A percentile compares a stretch with the other conserved stretches of the same genome.
Conservation (phyloP, 2,113 vertebrate genomes). For the Girardinichthys multiradiatus region DNA sequence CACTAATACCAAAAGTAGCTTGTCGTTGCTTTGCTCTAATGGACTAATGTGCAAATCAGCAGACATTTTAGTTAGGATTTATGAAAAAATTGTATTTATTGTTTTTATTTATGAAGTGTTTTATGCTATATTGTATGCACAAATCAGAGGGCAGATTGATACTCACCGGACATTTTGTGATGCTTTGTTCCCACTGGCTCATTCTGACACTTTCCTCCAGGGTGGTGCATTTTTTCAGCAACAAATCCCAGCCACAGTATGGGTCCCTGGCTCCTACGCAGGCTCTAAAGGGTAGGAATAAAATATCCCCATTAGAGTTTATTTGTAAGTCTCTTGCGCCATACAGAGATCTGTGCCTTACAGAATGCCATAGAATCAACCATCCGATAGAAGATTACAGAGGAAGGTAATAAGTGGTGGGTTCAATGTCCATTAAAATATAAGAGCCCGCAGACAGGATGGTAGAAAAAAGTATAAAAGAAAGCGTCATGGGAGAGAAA, state of each 20-base stretch:
- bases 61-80: not conserved
- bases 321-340: slow-evolving; percentile 38
- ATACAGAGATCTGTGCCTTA: slow-evolving; percentile 13
- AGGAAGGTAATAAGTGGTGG: slow-evolving; percentile 26
- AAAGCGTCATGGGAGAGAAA: not conserved
- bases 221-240: slow-evolving; percentile 92
- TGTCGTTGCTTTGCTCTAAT: not conserved
- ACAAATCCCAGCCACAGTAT: slow-evolving; percentile 95
- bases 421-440: slow-evolving; percentile 34
- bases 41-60: slow-evolving; percentile 19
- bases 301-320: slow-evolving; percentile 21
- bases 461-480: not conserved
- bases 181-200: slow-evolving; percentile 96
- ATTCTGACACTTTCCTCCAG: slow-evolving; percentile 94
- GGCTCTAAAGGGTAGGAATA: slow-evolving; percentile 75
- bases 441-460: slow-evolving; percentile 30
- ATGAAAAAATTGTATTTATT: too few relatives aligned
- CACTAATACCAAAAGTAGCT: not conserved
- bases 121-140: not conserved
- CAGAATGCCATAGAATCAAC: slow-evolving; percentile 25
- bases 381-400: slow-evolving; percentile 12
- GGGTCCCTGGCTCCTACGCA: slow-evolving; percentile 95
- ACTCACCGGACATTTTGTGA: slow-evolving; percentile 92
- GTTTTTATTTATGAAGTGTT: not conserved
- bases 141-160: not conserved